Conservation (phyloP, 2,888 invertebrate genomes). For the Scaptomyza caliginosa region DNA sequence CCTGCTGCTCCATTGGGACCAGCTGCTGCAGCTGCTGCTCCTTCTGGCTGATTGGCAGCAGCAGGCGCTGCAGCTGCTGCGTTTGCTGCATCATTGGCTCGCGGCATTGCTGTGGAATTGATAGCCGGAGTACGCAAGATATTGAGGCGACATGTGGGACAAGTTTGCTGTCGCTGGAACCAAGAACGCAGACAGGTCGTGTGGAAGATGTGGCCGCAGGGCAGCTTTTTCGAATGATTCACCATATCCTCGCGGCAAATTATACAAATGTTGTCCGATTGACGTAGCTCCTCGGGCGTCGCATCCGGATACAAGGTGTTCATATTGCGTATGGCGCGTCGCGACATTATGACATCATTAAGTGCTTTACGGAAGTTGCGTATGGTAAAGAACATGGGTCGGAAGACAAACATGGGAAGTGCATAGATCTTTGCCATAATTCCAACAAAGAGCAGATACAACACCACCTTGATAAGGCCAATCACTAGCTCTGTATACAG, state of each 20-base stretch:
- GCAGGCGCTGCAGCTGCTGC: conserved; percentile 46
- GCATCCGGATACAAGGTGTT: conserved; percentile 99
- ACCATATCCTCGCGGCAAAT: conserved; percentile 94
- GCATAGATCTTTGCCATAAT: conserved; percentile 99
- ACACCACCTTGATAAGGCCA: conserved; percentile 92
- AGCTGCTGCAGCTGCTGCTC: conserved; percentile 29
- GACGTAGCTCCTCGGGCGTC: conserved; percentile 94
- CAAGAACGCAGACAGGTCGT: conserved; percentile 98
- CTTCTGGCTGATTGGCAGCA: conserved; percentile 27
- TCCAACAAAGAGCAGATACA: conserved; percentile 96
- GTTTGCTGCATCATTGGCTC: conserved; percentile 55
- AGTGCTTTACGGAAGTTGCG: conserved; percentile 98
- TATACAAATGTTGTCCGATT: conserved; percentile 98
- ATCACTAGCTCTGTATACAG: conserved; percentile 98
- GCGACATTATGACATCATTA: conserved; percentile 97
- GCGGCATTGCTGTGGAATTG: conserved; percentile 71
- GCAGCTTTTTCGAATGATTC: conserved; percentile 95
- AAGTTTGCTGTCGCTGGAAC: conserved; percentile 99
- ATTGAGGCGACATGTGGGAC: conserved; percentile 98
- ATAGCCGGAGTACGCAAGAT: conserved; percentile 86
- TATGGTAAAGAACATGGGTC: conserved; percentile 99
- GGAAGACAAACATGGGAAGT: conserved; percentile 97
- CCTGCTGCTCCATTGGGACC: conserved; percentile 23
- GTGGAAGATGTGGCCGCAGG: conserved; percentile 99
- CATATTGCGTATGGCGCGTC: conserved; percentile 98